Conservation (phyloP, 1,140 invertebrate species). For the Bradysia coprophila region DNA sequence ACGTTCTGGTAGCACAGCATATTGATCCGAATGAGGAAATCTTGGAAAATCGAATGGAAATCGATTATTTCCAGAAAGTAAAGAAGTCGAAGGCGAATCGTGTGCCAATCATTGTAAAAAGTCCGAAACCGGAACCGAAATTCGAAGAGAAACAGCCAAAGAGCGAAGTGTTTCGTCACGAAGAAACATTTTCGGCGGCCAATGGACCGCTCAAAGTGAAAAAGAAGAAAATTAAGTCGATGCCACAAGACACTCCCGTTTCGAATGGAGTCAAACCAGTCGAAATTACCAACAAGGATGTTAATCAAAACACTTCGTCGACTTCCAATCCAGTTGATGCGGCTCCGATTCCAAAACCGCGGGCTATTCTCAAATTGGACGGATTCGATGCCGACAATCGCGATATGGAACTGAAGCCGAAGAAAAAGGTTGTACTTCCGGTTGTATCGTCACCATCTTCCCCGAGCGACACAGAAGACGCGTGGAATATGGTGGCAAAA, state of each 20-base stretch:
- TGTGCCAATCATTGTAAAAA: background rate
- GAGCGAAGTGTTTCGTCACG: too few species aligned
- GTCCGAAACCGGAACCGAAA: background rate
- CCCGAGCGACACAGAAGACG: background rate
- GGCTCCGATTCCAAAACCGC: background rate
- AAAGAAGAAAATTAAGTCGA: too few species aligned
- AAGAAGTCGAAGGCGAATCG: too few species aligned
- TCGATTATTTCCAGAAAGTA: too few species aligned
- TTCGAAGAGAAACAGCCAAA: too few species aligned
- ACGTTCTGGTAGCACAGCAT: too few species aligned
- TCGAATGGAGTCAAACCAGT: too few species aligned
- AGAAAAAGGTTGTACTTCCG: background rate
- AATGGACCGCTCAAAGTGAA: background rate
- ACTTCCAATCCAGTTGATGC: background rate
- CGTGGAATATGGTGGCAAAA: constrained; percentile 25
- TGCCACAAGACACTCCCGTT: too few species aligned
- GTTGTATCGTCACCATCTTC: background rate
- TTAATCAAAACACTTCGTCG: background rate
- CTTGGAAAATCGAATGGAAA: too few species aligned
- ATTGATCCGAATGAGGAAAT: too few species aligned
- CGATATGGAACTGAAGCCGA: background rate
- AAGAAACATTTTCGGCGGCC: background rate
- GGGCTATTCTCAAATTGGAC: background rate
- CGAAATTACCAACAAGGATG: too few species aligned
- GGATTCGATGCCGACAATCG: background rate